A percentile compares a stretch with the other conserved stretches of the same genome.
Evolutionary conservation across 2,113 vertebrate genomes (phyloP).

Genomic region (Ptyas mucosa): DNA sequence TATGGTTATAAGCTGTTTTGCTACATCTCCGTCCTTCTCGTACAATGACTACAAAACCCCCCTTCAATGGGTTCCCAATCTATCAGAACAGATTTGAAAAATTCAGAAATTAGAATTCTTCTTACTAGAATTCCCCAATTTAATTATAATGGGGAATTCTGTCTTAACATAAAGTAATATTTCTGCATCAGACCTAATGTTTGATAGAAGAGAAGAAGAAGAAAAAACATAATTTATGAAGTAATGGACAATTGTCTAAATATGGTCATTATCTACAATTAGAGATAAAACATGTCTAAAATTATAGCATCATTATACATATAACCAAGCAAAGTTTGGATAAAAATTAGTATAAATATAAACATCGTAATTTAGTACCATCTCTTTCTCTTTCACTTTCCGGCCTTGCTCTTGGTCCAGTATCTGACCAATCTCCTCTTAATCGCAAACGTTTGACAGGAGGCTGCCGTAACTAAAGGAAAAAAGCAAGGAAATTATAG

Average conservation of each 20-base stretch:
- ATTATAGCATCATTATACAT: neutral
- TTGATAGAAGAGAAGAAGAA: neutral
- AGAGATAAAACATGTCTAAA: neutral
- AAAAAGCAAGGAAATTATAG: neutral
- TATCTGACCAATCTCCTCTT: constrained; percentile 97
- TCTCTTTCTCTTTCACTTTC: constrained; percentile 97
- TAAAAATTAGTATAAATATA: neutral
- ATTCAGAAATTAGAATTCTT: neutral
- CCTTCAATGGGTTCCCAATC: neutral
- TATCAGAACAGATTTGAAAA: neutral
- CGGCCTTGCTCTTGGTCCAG: constrained; percentile 93
- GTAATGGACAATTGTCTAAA: neutral
- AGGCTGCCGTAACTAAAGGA: constrained; percentile 85
- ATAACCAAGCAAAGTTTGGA: neutral
- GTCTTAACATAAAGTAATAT: neutral
- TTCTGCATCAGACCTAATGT: neutral
- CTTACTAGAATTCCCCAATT: neutral
- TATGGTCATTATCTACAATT: neutral
- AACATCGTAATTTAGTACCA: constrained; percentile 70
- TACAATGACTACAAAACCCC: neutral
- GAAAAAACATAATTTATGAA: neutral
- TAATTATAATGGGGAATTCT: neutral
- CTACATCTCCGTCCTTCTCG: neutral
- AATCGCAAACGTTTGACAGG: constrained; percentile 94
- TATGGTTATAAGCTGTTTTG: neutral